Percentiles rank a stretch among this genome's conserved stretches.
Evolutionary conservation across 2,888 invertebrate species (phyloP).

Genomic region (Standfussiana lucernea): DNA sequence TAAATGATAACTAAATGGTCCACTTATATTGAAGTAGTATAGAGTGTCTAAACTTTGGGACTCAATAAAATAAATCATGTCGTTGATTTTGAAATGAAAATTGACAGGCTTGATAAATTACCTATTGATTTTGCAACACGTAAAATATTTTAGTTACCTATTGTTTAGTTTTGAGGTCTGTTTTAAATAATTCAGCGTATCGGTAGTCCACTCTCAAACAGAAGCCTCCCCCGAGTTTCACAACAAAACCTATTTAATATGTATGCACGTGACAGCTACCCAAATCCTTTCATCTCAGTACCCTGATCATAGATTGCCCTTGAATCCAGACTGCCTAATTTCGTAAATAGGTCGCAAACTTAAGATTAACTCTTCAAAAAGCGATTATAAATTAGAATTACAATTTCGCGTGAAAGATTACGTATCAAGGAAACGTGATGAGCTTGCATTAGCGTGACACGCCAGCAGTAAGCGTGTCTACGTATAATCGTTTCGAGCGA

Average conservation of each 20-base stretch:
- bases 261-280: neutral
- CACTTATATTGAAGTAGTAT: neutral
- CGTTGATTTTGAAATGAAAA: neutral
- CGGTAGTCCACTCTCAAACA: no score
- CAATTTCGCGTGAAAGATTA: conserved; percentile 48
- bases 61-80: neutral
- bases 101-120: neutral
- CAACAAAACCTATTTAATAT: neutral
- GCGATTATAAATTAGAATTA: conserved; percentile 52
- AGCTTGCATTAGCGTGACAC: conserved; percentile 51
- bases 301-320: conserved; percentile 10
- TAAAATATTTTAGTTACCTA: neutral
- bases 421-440: conserved; percentile 54
- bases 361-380: conserved; percentile 34
- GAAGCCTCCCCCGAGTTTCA: neutral
- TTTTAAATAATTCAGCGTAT: neutral
- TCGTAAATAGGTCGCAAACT: conserved; percentile 35
- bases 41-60: neutral
- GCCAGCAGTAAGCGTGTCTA: conserved; percentile 49
- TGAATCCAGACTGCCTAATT: conserved; percentile 21
- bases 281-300: conserved; percentile 6
- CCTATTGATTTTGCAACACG: neutral
- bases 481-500: conserved; percentile 53
- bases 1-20: neutral
- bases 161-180: neutral